These are phyloP conservation scores for Drosophila mojavensis DNA, from an alignment of 1,140 invertebrate species.

Conservation along the genomic window DNA sequence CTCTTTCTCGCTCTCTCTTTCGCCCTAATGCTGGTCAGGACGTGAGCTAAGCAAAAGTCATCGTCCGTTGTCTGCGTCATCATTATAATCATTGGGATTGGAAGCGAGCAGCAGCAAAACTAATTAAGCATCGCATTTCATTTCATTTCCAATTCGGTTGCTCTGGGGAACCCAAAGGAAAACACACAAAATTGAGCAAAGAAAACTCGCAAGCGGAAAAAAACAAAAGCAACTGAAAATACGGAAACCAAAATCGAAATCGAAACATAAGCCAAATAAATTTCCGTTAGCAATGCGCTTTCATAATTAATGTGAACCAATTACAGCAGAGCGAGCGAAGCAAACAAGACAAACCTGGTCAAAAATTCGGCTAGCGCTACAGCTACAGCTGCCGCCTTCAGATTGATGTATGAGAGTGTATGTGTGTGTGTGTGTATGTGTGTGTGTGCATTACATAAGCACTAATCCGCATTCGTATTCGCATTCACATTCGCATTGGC, in stretches of 20 bases:
- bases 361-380: constrained; percentile 33
- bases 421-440: too few species aligned
- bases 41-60: constrained; percentile 29
- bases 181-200: not conserved
- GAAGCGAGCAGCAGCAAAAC: constrained; percentile 56
- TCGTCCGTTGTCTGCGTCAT: constrained; percentile 38
- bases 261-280: constrained; percentile 82
- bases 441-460: constrained; percentile 63
- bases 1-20: not conserved
- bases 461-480: constrained; percentile 53
- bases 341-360: constrained; percentile 15
- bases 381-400: constrained; percentile 7
- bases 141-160: constrained; percentile 71
- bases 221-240: constrained; percentile 12
- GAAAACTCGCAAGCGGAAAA: constrained; percentile 2
- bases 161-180: constrained; percentile 40
- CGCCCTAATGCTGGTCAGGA: constrained; percentile 8
- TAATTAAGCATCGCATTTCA: constrained; percentile 82
- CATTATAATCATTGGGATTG: constrained; percentile 43
- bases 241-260: constrained; percentile 36
- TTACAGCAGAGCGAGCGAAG: constrained; percentile 48
- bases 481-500: not conserved
- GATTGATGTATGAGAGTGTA: constrained; percentile 57
- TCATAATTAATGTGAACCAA: constrained; percentile 80
- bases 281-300: constrained; percentile 76